Percentiles rank a stretch among this genome's conserved stretches.
Evolutionary conservation across 2,113 vertebrate species (phyloP).

Genomic region (Gavia stellata): DNA sequence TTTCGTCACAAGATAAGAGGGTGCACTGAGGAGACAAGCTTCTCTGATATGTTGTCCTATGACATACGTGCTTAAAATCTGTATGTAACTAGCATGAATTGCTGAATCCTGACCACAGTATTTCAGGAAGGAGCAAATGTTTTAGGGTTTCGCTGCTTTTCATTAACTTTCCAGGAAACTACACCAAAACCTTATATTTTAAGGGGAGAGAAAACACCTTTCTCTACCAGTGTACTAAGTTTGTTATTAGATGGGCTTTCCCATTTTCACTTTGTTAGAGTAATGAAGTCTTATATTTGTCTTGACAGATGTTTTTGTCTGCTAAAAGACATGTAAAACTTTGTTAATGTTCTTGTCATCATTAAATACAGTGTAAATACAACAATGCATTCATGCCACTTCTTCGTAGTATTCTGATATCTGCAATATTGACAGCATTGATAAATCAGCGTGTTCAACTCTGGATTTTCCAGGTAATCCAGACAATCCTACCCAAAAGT

Average conservation of each 20-base stretch:
- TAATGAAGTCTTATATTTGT: background rate
- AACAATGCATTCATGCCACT: background rate
- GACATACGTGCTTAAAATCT: background rate
- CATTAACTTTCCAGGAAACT: background rate
- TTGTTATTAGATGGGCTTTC: background rate
- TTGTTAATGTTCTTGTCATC: background rate
- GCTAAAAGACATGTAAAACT: background rate
- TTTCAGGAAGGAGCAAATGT: background rate
- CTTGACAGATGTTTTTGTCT: background rate
- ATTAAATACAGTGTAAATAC: background rate
- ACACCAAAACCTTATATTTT: background rate
- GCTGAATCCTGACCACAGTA: background rate
- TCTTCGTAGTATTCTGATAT: background rate
- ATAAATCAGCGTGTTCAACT: background rate
- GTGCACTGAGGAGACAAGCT: background rate
- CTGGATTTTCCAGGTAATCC: conserved; percentile 75
- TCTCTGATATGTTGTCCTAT: background rate
- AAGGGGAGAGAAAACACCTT: background rate
- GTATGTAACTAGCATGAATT: background rate
- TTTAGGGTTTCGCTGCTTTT: background rate
- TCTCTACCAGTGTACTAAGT: background rate
- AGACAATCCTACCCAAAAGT: conserved; percentile 73
- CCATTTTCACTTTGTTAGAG: background rate
- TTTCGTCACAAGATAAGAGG: background rate
- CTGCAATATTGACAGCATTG: background rate